These are phyloP conservation scores for Arctopsyche grandis DNA, from an alignment of 1,140 invertebrate genomes.

Conservation along the genomic window DNA sequence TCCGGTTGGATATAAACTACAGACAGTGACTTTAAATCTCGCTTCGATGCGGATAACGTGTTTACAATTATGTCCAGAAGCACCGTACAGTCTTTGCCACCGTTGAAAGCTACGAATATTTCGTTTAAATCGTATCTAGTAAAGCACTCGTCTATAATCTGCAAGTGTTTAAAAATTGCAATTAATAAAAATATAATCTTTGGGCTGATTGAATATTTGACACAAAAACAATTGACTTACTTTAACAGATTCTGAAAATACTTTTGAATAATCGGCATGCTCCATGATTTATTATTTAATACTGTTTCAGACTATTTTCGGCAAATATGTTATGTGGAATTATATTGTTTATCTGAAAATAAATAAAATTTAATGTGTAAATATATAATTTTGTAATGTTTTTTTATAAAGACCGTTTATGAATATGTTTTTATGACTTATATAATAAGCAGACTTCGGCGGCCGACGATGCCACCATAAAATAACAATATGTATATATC, in stretches of 20 bases:
- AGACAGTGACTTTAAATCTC: constrained; percentile 65
- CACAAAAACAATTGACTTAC: background rate
- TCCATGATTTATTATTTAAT: constrained; percentile 43
- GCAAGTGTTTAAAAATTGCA: no score
- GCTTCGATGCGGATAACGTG: constrained; percentile 64
- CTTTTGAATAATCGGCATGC: constrained; percentile 41
- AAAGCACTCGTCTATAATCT: constrained; percentile 66
- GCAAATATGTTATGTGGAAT: no score
- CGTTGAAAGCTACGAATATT: constrained; percentile 93
- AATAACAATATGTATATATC: no score
- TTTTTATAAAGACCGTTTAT: no score
- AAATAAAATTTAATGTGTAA: no score
- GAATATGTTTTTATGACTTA: no score
- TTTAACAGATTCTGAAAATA: constrained; percentile 37
- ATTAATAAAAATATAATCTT: constrained; percentile 34
- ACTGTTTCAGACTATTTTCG: no score
- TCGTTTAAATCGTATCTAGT: constrained; percentile 73
- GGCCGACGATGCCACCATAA: no score
- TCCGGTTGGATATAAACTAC: constrained; percentile 79
- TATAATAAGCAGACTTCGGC: no score
- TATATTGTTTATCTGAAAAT: no score
- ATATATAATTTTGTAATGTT: no score
- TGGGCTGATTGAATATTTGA: constrained; percentile 22
- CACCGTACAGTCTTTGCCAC: constrained; percentile 97
- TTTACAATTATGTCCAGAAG: constrained; percentile 81